Conservation (phyloP, 2,888 invertebrate species). For the Tetropium fuscum region DNA sequence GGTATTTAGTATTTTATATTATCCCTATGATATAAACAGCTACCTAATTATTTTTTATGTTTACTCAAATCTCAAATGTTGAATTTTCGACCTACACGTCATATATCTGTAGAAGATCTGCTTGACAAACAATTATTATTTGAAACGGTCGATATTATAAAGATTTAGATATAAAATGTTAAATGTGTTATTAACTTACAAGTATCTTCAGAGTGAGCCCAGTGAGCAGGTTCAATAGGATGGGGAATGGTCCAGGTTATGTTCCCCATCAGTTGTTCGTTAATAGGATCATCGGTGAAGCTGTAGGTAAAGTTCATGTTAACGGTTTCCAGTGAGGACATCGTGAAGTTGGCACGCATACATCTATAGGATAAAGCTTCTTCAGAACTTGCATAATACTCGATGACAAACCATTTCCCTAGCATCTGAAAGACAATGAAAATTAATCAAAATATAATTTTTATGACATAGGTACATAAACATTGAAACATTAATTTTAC, state of each 20-base stretch:
- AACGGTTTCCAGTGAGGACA: slow-evolving; percentile 72
- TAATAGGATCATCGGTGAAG: slow-evolving; percentile 85
- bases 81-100: too few relatives aligned
- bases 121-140: too few relatives aligned
- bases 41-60: too few relatives aligned
- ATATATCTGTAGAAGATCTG: too few relatives aligned
- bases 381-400: slow-evolving; percentile 91
- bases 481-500: too few relatives aligned
- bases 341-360: slow-evolving; percentile 81
- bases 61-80: too few relatives aligned
- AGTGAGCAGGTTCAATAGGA: slow-evolving; percentile 80
- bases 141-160: too few relatives aligned
- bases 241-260: slow-evolving; percentile 89
- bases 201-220: slow-evolving; percentile 87
- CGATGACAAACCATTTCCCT: slow-evolving; percentile 87
- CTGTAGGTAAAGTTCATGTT: slow-evolving; percentile 92
- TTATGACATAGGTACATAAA: neutral
- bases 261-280: slow-evolving; percentile 84
- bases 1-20: too few relatives aligned
- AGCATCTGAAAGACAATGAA: slow-evolving; percentile 71
- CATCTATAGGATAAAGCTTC: slow-evolving; percentile 88
- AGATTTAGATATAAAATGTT: too few relatives aligned
- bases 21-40: too few relatives aligned
- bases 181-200: slow-evolving; percentile 71
- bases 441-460: slow-evolving; percentile 11